Base-by-base conservation (phyloP, 1,140 invertebrate genomes). In the Laupala kohalensis region DNA sequence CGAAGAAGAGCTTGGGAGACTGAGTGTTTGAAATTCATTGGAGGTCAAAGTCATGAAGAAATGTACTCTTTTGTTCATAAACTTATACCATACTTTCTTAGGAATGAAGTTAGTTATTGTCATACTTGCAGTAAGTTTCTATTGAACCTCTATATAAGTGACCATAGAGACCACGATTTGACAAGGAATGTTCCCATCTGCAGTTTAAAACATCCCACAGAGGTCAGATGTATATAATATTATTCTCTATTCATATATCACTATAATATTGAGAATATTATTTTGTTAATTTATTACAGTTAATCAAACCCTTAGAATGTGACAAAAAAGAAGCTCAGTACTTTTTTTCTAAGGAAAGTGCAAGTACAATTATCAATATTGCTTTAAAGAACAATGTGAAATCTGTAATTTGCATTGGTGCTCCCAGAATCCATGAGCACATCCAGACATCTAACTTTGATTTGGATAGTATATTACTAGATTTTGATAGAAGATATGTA, bases 251-350 rank as follows among this genome's bases (percentile, higher is more conserved):
- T n/a, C n/a, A 9, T 69, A 5, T 69, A 63, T 6, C 12, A 25
- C 3, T 63, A 26, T 29, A 25, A 28, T 12, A 12, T 19, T 62
- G 37, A 62, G 19, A 19, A 12, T 64, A 23, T 23, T 64, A 64
- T 64, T 65, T n/a, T 2, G 23, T 24, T 65, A 24, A 25, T 65
- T 65, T 65, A 19, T 23, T 73, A 5, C 64, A 74, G 73, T 78
- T 89, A 64, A 76, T 92, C 9, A 81, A 80, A 75, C 86, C 89
- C 4, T 76, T 88, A 12, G 81, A 86, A 24, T 83, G 89, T 77
- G 81, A 86, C 2, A 90, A 89, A 77, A 88, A 86, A 69, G 89
- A 91, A 80, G 90, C 91, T 64, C 91, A 92, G 79, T 92, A 89
- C 79, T 84, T 91, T 63, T 92, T 92, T 80, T 83, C 85, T 0